A percentile compares a stretch with the other conserved stretches of the same genome.
phyloP scores from a whole-genome alignment of 2,888 invertebrate species.

The Melipona beecheii region DNA sequence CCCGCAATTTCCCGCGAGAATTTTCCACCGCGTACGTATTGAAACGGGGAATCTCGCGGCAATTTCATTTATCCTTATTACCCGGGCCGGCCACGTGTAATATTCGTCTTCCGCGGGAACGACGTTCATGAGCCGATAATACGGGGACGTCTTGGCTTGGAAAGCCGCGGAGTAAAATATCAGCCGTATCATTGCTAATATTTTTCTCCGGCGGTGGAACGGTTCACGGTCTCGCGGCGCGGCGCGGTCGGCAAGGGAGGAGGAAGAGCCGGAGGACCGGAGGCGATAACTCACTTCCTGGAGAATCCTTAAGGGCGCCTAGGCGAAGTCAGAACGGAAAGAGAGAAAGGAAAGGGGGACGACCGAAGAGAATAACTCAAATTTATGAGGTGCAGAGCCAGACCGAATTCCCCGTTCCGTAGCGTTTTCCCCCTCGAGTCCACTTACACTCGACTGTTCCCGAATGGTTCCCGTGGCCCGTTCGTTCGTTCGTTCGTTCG shows the following conservation, averaged over 20 bases:
- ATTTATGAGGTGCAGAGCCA: conserved; percentile 81
- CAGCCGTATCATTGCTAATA: conserved; percentile 71
- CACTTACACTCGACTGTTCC: conserved; percentile 74
- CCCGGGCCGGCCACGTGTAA: conserved; percentile 12
- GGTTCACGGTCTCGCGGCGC: conserved; percentile 26
- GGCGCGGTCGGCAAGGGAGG: conserved; percentile 17
- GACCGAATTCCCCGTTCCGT: conserved; percentile 79
- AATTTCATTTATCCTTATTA: conserved; percentile 40
- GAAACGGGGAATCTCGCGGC: conserved; percentile 30
- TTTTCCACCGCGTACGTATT: conserved; percentile 4
- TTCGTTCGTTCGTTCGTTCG: no score
- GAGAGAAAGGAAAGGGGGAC: conserved; percentile 50
- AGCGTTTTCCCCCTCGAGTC: conserved; percentile 78
- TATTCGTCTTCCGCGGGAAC: conserved; percentile 58
- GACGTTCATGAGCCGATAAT: conserved; percentile 67
- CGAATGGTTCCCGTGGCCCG: conserved; percentile 51
- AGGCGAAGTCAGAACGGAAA: conserved; percentile 68
- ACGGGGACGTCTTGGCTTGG: conserved; percentile 54
- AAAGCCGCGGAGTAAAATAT: conserved; percentile 66
- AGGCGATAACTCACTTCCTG: conserved; percentile 72
- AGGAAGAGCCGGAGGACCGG: conserved; percentile 43
- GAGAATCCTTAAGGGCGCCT: conserved; percentile 70
- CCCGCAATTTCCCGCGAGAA: background rate
- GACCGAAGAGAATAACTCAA: conserved; percentile 79
- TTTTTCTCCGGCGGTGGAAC: conserved; percentile 60